Evolutionary conservation across 2,888 invertebrate genomes (phyloP).

Genomic region (Amblyjoppa fuscipennis): DNA sequence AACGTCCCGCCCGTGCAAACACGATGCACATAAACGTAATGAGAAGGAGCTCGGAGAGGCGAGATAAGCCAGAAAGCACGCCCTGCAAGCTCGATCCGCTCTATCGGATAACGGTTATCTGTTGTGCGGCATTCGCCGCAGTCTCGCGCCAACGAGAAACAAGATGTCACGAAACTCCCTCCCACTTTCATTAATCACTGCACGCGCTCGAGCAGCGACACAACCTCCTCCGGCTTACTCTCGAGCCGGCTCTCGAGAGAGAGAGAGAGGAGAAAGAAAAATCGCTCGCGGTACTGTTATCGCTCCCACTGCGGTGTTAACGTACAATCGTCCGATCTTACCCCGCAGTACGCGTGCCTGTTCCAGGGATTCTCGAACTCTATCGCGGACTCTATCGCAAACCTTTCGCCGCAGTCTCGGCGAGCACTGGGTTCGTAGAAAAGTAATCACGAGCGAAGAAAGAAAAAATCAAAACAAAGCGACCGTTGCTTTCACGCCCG

Average conservation of each 20-base stretch:
- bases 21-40: not conserved
- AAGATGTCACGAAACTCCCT: constrained; percentile 46
- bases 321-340: not conserved
- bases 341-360: not conserved
- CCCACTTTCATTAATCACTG: constrained; percentile 59
- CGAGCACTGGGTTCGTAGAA: not conserved
- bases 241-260: constrained; percentile 87
- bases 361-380: not conserved
- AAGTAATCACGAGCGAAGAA: not conserved
- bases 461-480: not conserved
- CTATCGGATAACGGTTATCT: constrained; percentile 32
- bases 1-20: not conserved
- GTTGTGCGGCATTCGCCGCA: constrained; percentile 41
- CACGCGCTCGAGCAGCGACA: constrained; percentile 76
- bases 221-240: constrained; percentile 87
- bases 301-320: not conserved
- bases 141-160: constrained; percentile 33
- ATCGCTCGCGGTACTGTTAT: not conserved
- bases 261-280: not conserved
- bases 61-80: constrained; percentile 25
- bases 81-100: constrained; percentile 27
- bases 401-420: not conserved
- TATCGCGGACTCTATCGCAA: not conserved
- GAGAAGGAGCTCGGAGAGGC: constrained; percentile 7
- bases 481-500: not conserved